These are phyloP conservation scores for Calosoma granatense DNA, from an alignment of 1,140 invertebrate genomes.

Conservation along the genomic window DNA sequence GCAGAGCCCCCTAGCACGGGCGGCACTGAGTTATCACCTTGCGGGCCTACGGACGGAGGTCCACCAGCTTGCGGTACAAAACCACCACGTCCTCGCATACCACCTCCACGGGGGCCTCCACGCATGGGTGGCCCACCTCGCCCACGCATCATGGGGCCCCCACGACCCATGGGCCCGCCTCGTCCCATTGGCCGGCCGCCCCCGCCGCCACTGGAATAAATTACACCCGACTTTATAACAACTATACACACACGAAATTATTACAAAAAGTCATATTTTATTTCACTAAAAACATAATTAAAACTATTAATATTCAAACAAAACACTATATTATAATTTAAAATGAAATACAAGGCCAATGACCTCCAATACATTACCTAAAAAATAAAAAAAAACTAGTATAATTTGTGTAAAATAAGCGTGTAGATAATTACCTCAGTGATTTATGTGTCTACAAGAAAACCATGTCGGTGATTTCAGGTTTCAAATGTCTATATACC, in stretches of 20 bases:
- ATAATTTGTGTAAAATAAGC: neutral
- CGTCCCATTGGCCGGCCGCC: constrained; percentile 15
- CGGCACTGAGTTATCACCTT: neutral
- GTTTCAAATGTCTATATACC: constrained; percentile 3
- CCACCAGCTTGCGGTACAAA: neutral
- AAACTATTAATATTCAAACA: neutral
- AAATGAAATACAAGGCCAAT: neutral
- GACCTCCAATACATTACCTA: no score
- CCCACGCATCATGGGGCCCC: constrained; percentile 21
- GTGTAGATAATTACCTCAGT: neutral
- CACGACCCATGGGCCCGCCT: constrained; percentile 17
- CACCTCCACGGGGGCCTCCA: constrained; percentile 2
- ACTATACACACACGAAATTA: neutral
- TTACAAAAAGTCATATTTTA: neutral
- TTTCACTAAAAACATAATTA: neutral
- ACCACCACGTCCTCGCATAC: constrained; percentile 13
- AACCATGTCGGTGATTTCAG: neutral
- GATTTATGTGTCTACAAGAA: neutral
- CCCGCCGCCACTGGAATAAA: constrained; percentile 2
- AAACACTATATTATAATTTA: neutral
- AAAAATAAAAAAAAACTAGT: no score
- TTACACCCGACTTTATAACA: neutral
- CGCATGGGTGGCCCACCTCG: constrained; percentile 16
- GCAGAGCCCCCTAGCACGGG: constrained; percentile 10
- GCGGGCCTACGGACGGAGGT: neutral